phyloP scores from a whole-genome alignment of 2,888 invertebrate genomes.

The Odontothrips loti region DNA sequence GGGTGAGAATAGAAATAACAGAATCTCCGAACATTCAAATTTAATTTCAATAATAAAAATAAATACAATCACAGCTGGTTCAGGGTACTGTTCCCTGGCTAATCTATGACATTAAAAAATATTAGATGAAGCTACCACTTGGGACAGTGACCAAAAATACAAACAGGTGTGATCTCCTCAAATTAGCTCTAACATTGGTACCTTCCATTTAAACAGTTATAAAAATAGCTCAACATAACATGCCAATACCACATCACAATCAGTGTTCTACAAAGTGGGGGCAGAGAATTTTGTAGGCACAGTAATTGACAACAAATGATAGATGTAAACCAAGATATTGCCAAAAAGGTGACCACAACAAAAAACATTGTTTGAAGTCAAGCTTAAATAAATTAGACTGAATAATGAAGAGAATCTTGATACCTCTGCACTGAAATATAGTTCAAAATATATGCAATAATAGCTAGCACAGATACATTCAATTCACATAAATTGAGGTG shows the following conservation, averaged over 20 bases:
- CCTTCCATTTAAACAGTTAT: neutral
- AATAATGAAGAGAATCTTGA: neutral
- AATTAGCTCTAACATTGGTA: neutral
- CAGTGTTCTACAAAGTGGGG: neutral
- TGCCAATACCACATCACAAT: neutral
- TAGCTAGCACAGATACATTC: neutral
- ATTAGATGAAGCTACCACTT: neutral
- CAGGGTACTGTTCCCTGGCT: neutral
- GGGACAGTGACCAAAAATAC: neutral
- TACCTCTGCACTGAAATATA: neutral
- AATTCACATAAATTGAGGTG: no score
- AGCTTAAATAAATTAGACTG: neutral
- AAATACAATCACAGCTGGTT: conserved; percentile 10
- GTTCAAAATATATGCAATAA: neutral
- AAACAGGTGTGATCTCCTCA: neutral
- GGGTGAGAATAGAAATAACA: no score
- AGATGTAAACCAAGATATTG: neutral
- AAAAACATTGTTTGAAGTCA: neutral
- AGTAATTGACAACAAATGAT: neutral
- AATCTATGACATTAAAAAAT: neutral
- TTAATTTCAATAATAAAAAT: neutral
- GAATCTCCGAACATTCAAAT: neutral
- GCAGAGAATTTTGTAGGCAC: neutral
- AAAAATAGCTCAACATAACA: neutral
- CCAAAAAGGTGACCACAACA: neutral